Base-by-base conservation (phyloP, 2,888 invertebrate genomes). In the Busseola fusca region DNA sequence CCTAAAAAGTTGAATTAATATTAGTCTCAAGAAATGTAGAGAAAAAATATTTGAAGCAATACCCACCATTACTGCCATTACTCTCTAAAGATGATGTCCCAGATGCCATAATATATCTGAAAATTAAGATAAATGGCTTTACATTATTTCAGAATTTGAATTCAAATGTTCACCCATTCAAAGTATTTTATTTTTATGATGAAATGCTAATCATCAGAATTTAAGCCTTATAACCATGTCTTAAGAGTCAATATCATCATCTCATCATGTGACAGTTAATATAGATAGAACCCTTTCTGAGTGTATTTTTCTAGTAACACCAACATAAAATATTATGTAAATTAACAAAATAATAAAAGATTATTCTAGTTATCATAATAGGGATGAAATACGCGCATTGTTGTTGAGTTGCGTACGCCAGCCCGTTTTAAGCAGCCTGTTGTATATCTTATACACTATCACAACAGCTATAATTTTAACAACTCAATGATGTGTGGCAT, bases 61-160 rank as follows among this genome's bases (percentile, higher is more conserved):
- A 91, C 96, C 96, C 92, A 97, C 97, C 97, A 95, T 97, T 97
- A 93, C 97, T 97, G 91, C 97, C 97, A 93, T 97, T 97, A 92
- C 97, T 97, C 92, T 97, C 97, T 95, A 97, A 95, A 86, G 97
- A 97, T 89, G 97, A 97, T 91, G 97, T 97, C 87, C 97, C 97
- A 91, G 97, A 97, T 96, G 97, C 97, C 97, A 97, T 97, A 93
- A 93, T 95, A 93, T 91, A 86, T 88, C 93, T 94, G 92, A 86
- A 94, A 93, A 84, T 80, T 74, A 80, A 82, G 69, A 71, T 16
- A 69, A 71, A 48, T 34, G n/a, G 10, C 16, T 63, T n/a, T 63
- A 27, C 7, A 34, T 34, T 34, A 34, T 34, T 34, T 34, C 5
- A n/a, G n/a, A n/a, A n/a, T n/a, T n/a, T n/a, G n/a, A n/a, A n/a